Conservation (phyloP, 2,113 vertebrate genomes). For the Illadopsis cleaveri region DNA sequence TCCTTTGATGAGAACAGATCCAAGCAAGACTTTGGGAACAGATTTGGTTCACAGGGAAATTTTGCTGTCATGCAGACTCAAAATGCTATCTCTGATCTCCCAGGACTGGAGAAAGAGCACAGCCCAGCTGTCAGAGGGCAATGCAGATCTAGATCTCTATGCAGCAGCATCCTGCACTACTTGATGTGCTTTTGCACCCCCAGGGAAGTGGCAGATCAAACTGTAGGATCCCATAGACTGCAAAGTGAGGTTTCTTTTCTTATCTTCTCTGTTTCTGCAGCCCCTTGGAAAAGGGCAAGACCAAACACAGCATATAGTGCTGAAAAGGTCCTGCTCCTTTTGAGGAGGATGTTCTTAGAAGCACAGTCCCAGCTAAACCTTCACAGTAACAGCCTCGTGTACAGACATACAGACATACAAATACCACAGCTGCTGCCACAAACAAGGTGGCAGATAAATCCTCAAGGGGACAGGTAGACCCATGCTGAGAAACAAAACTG, state of each 20-base stretch:
- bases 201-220: not conserved
- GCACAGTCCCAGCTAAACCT: not conserved
- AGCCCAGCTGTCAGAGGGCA: not conserved
- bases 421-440: not conserved
- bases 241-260: not conserved
- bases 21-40: not conserved
- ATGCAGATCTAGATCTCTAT: not conserved
- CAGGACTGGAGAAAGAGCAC: not conserved
- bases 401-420: rapidly evolving
- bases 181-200: not conserved
- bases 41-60: not conserved
- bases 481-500: not conserved
- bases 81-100: not conserved
- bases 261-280: not conserved
- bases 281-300: not conserved
- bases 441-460: not conserved
- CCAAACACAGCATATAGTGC: not conserved
- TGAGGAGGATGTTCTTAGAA: not conserved
- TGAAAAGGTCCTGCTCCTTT: not conserved
- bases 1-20: not conserved
- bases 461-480: not conserved
- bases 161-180: rapidly evolving
- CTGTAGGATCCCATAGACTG: not conserved
- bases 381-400: not conserved
- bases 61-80: not conserved